phyloP scores from a whole-genome alignment of 2,888 invertebrate genomes.

The Epinotia ramella region DNA sequence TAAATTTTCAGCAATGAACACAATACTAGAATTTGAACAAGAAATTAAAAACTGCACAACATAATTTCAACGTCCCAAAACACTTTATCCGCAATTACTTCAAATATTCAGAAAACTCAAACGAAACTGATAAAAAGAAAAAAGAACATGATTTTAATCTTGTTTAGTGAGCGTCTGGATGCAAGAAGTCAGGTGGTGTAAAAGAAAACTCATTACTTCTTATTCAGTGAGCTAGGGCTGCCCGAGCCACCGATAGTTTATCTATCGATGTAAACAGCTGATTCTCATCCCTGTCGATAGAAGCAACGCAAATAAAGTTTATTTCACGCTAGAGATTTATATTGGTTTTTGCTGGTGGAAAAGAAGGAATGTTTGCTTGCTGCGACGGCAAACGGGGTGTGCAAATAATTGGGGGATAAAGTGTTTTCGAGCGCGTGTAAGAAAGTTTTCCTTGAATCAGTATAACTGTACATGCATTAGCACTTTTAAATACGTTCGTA shows the following conservation, averaged over 20 bases:
- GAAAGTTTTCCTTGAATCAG: constrained; percentile 7
- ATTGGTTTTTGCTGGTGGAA: constrained; percentile 36
- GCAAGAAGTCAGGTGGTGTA: constrained; percentile 77
- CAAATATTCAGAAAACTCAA: constrained; percentile 53
- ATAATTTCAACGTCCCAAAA: constrained; percentile 1
- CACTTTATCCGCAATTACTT: constrained; percentile 53
- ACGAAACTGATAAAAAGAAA: constrained; percentile 54
- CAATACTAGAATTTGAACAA: background rate
- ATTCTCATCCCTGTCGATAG: constrained; percentile 43
- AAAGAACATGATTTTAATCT: constrained; percentile 72
- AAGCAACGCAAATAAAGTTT: constrained; percentile 44
- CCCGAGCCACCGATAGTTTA: constrained; percentile 52
- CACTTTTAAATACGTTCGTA: background rate
- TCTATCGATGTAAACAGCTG: constrained; percentile 56
- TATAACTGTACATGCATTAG: background rate
- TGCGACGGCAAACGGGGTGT: constrained; percentile 21
- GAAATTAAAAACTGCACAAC: background rate
- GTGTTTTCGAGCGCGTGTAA: constrained; percentile 9
- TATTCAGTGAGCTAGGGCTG: constrained; percentile 67
- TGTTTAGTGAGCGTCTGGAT: constrained; percentile 72
- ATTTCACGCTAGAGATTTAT: constrained; percentile 43
- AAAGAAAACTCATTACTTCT: constrained; percentile 84
- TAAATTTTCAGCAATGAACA: no score
- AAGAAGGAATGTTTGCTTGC: constrained; percentile 37
- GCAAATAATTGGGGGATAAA: constrained; percentile 24